A percentile compares a stretch with the other conserved stretches of the same genome.
phyloP scores from a whole-genome alignment of 2,113 vertebrate genomes.

The Leiothrix lutea region DNA sequence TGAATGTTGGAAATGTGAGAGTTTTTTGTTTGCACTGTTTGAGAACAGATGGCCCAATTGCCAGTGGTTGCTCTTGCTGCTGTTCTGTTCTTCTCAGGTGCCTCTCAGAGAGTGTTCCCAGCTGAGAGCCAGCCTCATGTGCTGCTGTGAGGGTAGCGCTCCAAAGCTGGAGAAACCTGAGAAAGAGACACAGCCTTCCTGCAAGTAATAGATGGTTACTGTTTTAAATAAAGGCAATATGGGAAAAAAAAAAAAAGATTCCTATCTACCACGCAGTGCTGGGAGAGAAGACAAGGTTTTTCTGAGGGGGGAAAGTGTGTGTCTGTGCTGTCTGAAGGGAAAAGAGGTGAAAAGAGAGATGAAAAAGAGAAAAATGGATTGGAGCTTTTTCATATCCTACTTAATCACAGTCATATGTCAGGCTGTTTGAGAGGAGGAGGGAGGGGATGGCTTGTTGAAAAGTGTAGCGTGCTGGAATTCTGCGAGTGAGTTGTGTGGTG shows the following conservation, averaged over 20 bases:
- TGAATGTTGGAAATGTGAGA: neutral
- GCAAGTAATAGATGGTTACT: constrained; percentile 77
- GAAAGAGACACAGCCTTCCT: constrained; percentile 59
- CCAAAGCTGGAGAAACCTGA: constrained; percentile 59
- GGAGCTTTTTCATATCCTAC: constrained; percentile 55
- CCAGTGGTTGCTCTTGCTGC: neutral
- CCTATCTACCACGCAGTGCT: constrained; percentile 54
- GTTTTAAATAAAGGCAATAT: constrained; percentile 52
- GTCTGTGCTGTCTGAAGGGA: neutral
- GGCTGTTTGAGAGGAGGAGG: constrained; percentile 61
- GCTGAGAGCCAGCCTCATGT: neutral
- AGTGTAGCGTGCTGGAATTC: constrained; percentile 71
- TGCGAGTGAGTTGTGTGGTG: constrained; percentile 66
- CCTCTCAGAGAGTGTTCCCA: neutral
- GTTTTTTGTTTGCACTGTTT: neutral
- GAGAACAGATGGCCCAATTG: neutral
- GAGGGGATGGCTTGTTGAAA: constrained; percentile 68
- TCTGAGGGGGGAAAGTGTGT: neutral
- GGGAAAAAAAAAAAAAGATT: neutral
- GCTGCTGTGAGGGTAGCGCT: neutral
- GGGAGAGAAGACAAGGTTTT: neutral
- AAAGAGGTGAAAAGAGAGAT: constrained; percentile 16
- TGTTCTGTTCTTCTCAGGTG: neutral
- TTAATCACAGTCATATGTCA: constrained; percentile 83
- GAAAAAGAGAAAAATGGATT: constrained; percentile 65